phyloP scores from a whole-genome alignment of 1,140 invertebrate species.

The Heterodera carotae region DNA sequence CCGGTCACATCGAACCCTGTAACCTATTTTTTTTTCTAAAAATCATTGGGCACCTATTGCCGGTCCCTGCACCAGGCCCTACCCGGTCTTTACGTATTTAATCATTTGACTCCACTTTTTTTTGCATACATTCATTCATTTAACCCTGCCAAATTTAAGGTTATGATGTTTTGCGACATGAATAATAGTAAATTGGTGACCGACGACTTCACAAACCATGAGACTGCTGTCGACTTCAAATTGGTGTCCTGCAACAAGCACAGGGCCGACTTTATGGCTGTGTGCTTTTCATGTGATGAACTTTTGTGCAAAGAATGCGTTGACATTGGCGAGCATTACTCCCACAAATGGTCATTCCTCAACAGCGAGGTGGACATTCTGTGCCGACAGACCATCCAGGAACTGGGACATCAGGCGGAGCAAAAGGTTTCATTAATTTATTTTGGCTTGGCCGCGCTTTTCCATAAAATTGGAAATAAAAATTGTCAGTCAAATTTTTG shows the following conservation, averaged over 20 bases:
- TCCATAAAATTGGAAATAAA: too few relatives aligned
- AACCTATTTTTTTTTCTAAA: too few relatives aligned
- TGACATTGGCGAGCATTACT: slow-evolving; percentile 19
- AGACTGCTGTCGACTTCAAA: slow-evolving; percentile 14
- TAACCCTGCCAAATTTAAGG: slow-evolving; percentile 11
- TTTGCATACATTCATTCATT: neutral
- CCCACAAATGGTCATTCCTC: slow-evolving; percentile 18
- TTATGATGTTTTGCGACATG: slow-evolving; percentile 38
- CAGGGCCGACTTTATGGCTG: slow-evolving; percentile 25
- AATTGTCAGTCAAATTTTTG: too few relatives aligned
- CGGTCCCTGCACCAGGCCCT: too few relatives aligned
- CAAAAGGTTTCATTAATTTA: slow-evolving; percentile 20
- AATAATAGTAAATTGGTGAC: neutral
- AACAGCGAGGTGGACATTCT: slow-evolving; percentile 11
- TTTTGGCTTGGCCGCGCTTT: too few relatives aligned
- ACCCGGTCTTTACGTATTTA: neutral
- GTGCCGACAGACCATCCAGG: slow-evolving; percentile 11
- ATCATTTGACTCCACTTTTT: neutral
- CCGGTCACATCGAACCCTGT: too few relatives aligned
- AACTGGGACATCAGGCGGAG: slow-evolving; percentile 16
- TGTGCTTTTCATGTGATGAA: slow-evolving; percentile 30
- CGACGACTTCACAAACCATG: slow-evolving; percentile 13
- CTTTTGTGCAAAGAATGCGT: slow-evolving; percentile 37
- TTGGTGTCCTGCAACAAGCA: slow-evolving; percentile 33
- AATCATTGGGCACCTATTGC: too few relatives aligned